A percentile compares a stretch with the other conserved stretches of the same genome.
phyloP scores from a whole-genome alignment of 2,888 invertebrate species.

The Caenorhabditis panamensis region DNA sequence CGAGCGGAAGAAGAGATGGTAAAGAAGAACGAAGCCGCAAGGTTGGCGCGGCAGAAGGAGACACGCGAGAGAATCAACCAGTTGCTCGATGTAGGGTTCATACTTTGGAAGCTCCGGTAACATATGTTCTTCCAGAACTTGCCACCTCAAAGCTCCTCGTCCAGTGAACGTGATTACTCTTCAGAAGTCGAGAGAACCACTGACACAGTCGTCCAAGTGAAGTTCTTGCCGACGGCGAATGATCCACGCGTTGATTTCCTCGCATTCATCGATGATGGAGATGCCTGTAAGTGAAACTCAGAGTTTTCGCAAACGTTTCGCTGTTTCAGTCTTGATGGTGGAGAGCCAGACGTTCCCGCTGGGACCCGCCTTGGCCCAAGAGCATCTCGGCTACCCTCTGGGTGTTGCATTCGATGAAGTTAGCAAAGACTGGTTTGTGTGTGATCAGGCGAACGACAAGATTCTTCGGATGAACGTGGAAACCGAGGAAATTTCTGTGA shows the following conservation, averaged over 20 bases:
- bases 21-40: background rate
- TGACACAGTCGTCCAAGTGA: background rate
- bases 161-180: no score
- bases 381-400: slow-evolving; percentile 28
- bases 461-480: slow-evolving; percentile 14
- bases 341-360: slow-evolving; percentile 1
- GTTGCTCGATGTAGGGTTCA: no score
- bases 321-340: slow-evolving; percentile 20
- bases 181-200: background rate
- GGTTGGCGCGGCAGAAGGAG: background rate
- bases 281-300: slow-evolving; percentile 26
- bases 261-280: slow-evolving; percentile 14
- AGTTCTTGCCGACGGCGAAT: background rate
- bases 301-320: background rate
- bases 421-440: slow-evolving; percentile 22
- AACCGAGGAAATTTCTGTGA: background rate
- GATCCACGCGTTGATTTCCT: slow-evolving; percentile 13
- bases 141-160: background rate
- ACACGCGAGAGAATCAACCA: background rate
- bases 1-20: background rate
- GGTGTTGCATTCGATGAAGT: slow-evolving; percentile 38
- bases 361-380: background rate
- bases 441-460: slow-evolving; percentile 24
- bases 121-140: no score
- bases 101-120: no score